phyloP scores from a whole-genome alignment of 2,888 invertebrate species.

The Pherbina coryleti region DNA sequence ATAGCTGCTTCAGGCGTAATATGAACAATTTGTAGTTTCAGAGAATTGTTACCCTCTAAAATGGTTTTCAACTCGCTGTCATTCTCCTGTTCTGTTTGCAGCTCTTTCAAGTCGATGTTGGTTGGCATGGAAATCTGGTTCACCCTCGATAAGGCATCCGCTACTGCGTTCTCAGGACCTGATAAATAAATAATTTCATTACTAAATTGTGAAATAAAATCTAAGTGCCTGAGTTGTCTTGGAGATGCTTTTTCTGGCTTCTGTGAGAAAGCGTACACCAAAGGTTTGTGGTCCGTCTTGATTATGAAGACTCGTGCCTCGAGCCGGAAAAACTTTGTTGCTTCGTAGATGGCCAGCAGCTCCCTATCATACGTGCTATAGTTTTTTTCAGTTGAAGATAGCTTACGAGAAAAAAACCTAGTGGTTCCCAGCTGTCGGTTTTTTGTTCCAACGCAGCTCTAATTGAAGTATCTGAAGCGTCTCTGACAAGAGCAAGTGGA shows the following conservation, averaged over 20 bases:
- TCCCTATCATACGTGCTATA: conserved; percentile 6
- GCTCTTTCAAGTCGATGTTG: too few species aligned
- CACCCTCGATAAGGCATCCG: neutral
- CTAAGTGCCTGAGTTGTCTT: conserved; percentile 9
- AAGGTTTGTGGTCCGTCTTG: too few species aligned
- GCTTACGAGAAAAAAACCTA: conserved; percentile 7
- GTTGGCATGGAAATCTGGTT: too few species aligned
- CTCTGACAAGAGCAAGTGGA: neutral
- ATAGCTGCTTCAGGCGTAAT: too few species aligned
- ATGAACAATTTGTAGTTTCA: too few species aligned
- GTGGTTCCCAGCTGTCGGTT: neutral
- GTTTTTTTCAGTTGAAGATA: neutral
- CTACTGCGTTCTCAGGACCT: neutral
- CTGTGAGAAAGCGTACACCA: too few species aligned
- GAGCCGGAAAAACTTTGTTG: neutral
- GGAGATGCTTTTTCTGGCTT: too few species aligned
- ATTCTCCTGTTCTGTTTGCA: too few species aligned
- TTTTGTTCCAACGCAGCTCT: conserved; percentile 12
- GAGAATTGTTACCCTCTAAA: too few species aligned
- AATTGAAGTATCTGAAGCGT: conserved; percentile 11
- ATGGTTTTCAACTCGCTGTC: too few species aligned
- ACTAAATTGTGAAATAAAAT: neutral
- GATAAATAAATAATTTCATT: neutral
- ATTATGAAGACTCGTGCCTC: neutral
- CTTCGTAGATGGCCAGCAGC: conserved; percentile 1